Base-by-base conservation (phyloP, 64 coral and sea anemone species). In the Astreopora myriophthalma region DNA sequence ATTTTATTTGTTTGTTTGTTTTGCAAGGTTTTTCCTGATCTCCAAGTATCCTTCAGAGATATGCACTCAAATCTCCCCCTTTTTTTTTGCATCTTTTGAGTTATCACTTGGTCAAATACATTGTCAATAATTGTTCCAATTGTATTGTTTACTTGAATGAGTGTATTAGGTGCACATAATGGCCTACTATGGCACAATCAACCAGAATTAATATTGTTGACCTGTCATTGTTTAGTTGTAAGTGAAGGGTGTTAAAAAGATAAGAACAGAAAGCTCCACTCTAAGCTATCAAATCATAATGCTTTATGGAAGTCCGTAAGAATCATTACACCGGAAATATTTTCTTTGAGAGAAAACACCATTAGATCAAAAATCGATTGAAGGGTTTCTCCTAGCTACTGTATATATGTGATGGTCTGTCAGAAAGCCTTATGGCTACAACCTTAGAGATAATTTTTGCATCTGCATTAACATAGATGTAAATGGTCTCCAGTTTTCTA, bases 241-340 rank as follows among this genome's bases (percentile, higher is more conserved):
- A n/a, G n/a, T n/a, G n/a, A n/a, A n/a, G n/a, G n/a, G n/a, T n/a
- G n/a, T n/a, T n/a, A n/a, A n/a, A n/a, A n/a, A n/a, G n/a, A n/a
- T n/a, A n/a, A n/a, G n/a, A n/a, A n/a, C n/a, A 92, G 44, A 36
- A 92, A 84, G 24, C 46, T 71, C 22, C 74, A 68, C 26, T 91
- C 66, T 30, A 83, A 69, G 26, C 61, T 74, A 72, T 92, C 77
- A 73, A 72, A 92, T 4, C n/a, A n/a, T n/a, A n/a, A n/a, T n/a
- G 89, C 77, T 29, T 84, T 92, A 32, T 92, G 40, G 84, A 84
- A 92, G 34, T 92, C 89, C 32, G 26, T 58, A 51, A 62, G 17
- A 12, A 84, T 25, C 48, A 84, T 34, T 20, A 84, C 27, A 34
- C 52, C 51, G 29, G 48, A 49, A 34, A 33, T 63, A 63, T 35